These are phyloP conservation scores for Sabellastarte sp. DNA, from an alignment of 2,888 invertebrate species.

Conservation along the genomic window DNA sequence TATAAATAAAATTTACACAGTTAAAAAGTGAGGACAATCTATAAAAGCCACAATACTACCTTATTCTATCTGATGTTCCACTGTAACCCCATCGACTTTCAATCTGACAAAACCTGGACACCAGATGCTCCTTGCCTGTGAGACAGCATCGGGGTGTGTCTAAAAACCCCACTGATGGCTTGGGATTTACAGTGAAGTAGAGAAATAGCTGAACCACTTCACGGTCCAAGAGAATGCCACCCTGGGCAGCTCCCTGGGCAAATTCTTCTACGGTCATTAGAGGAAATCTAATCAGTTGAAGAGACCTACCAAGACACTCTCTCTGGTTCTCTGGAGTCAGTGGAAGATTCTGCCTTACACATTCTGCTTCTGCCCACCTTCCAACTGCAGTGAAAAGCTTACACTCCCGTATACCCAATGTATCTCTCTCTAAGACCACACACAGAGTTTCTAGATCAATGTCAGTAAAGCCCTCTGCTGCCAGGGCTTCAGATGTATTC, in stretches of 20 bases:
- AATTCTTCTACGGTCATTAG: slow-evolving; percentile 85
- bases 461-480: slow-evolving; percentile 78
- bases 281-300: slow-evolving; percentile 76
- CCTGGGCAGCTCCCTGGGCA: slow-evolving; percentile 67
- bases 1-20: too few relatives aligned
- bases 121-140: slow-evolving; percentile 76
- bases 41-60: too few relatives aligned
- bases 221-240: slow-evolving; percentile 73
- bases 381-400: slow-evolving; percentile 69
- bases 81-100: slow-evolving; percentile 83
- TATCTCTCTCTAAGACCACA: slow-evolving; percentile 76
- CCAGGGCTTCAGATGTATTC: slow-evolving; percentile 76
- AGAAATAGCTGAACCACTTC: slow-evolving; percentile 70
- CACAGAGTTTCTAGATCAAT: slow-evolving; percentile 78
- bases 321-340: slow-evolving; percentile 72
- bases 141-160: slow-evolving; percentile 70
- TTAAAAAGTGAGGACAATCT: too few relatives aligned
- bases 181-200: slow-evolving; percentile 69
- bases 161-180: slow-evolving; percentile 66
- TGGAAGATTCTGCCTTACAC: slow-evolving; percentile 68
- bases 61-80: slow-evolving; percentile 78
- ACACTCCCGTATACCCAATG: slow-evolving; percentile 75
- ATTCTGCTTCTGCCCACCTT: slow-evolving; percentile 64
- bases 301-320: slow-evolving; percentile 69
- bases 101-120: slow-evolving; percentile 73